Evolutionary conservation across 1,140 invertebrate species (phyloP).

Genomic region (Aphelinus atriplicis): DNA sequence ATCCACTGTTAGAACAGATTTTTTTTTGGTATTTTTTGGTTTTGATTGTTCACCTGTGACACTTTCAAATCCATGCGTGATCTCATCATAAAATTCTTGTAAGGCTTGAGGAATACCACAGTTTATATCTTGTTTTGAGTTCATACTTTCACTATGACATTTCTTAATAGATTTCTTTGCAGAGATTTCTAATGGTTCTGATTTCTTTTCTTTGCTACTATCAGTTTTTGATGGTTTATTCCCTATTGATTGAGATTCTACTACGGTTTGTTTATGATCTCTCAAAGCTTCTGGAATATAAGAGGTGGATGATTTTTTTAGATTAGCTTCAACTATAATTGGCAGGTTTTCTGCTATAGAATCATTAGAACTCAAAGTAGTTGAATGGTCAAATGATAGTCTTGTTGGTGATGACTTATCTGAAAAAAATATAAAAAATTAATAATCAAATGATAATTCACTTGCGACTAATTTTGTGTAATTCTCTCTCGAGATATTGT

Average conservation of each 20-base stretch:
- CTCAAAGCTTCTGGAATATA: constrained; percentile 12
- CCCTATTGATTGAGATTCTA: background rate
- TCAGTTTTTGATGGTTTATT: background rate
- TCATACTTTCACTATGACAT: background rate
- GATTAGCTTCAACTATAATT: constrained; percentile 22
- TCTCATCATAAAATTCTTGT: constrained; percentile 24
- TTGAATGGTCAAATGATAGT: background rate
- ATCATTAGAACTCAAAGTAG: background rate
- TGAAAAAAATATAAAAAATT: constrained; percentile 15
- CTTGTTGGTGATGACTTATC: background rate
- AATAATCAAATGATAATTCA: background rate
- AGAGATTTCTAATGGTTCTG: background rate
- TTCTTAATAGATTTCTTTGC: background rate
- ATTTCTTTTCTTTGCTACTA: background rate
- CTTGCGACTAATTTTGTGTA: background rate
- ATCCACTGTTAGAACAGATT: background rate
- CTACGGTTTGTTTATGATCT: background rate
- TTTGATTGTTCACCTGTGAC: background rate
- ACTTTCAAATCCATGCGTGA: constrained; percentile 7
- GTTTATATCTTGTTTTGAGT: constrained; percentile 1
- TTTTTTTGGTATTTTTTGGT: constrained; percentile 5
- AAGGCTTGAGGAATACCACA: constrained; percentile 18
- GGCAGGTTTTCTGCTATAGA: background rate
- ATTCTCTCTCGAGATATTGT: too few species aligned
- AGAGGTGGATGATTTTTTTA: constrained; percentile 23